Evolutionary conservation across 2,888 invertebrate genomes (phyloP).

Genomic region (Hoplodrina blanda): DNA sequence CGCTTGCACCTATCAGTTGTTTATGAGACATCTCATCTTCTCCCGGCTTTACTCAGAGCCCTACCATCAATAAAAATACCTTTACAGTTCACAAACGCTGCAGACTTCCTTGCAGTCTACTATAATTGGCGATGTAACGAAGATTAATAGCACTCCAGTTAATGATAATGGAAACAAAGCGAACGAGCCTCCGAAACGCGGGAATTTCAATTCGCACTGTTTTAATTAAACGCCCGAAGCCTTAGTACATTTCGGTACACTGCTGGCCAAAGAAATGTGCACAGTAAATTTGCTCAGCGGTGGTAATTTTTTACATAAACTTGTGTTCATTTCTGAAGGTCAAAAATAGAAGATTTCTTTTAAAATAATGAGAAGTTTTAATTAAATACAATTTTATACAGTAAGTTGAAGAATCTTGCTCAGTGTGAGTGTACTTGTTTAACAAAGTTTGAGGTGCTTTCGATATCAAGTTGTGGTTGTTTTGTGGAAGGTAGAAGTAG

Average conservation of each 20-base stretch:
- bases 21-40: too few species aligned
- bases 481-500: slow-evolving; percentile 3
- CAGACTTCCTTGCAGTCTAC: slow-evolving; percentile 60
- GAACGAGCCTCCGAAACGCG: slow-evolving; percentile 70
- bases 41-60: not conserved
- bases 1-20: too few species aligned
- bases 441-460: slow-evolving; percentile 28
- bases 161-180: slow-evolving; percentile 85
- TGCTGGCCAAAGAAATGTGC: slow-evolving; percentile 45
- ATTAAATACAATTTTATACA: slow-evolving; percentile 19
- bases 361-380: not conserved
- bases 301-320: not conserved
- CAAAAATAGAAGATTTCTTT: not conserved
- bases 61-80: slow-evolving; percentile 51
- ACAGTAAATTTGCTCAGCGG: not conserved
- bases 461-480: slow-evolving; percentile 24
- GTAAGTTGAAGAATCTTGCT: slow-evolving; percentile 2
- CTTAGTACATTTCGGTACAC: slow-evolving; percentile 58
- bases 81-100: slow-evolving; percentile 34
- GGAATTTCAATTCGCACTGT: slow-evolving; percentile 80
- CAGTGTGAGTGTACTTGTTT: not conserved
- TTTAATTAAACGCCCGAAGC: slow-evolving; percentile 78
- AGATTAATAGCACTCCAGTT: slow-evolving; percentile 80
- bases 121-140: slow-evolving; percentile 73
- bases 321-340: not conserved